These are phyloP conservation scores for Dicycla oo DNA, from an alignment of 2,888 invertebrate species.

Conservation along the genomic window DNA sequence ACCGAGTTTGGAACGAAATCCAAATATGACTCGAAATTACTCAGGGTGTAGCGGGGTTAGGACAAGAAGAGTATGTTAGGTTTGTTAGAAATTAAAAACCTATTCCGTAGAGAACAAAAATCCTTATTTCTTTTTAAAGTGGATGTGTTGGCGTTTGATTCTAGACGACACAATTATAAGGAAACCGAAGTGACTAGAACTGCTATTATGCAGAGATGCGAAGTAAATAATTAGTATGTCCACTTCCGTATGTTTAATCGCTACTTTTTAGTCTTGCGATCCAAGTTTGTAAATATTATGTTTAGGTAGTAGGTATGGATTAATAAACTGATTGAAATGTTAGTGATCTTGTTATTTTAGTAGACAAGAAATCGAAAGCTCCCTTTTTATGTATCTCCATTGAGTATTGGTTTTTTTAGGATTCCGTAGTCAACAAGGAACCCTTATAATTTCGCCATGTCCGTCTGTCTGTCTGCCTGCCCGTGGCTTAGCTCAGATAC, in stretches of 20 bases:
- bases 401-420: not conserved
- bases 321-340: constrained; percentile 51
- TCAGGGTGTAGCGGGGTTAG: too few relatives aligned
- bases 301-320: constrained; percentile 39
- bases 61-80: too few relatives aligned
- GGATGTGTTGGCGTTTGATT: too few relatives aligned
- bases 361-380: not conserved
- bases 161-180: not conserved
- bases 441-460: too few relatives aligned
- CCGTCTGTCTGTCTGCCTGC: too few relatives aligned
- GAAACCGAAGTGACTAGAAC: not conserved
- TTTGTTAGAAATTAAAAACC: too few relatives aligned
- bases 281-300: constrained; percentile 54
- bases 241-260: not conserved
- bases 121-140: too few relatives aligned
- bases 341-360: not conserved
- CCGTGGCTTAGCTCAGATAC: too few relatives aligned
- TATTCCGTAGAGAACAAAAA: too few relatives aligned
- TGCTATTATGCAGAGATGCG: not conserved
- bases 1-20: too few relatives aligned
- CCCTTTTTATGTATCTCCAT: not conserved
- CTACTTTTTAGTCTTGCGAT: constrained; percentile 11
- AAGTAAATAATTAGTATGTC: not conserved
- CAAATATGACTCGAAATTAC: too few relatives aligned
- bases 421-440: too few relatives aligned